A percentile compares a stretch with the other conserved stretches of the same genome.
Evolutionary conservation across 1,140 invertebrate species (phyloP).

Genomic region (Bombyx mandarina): DNA sequence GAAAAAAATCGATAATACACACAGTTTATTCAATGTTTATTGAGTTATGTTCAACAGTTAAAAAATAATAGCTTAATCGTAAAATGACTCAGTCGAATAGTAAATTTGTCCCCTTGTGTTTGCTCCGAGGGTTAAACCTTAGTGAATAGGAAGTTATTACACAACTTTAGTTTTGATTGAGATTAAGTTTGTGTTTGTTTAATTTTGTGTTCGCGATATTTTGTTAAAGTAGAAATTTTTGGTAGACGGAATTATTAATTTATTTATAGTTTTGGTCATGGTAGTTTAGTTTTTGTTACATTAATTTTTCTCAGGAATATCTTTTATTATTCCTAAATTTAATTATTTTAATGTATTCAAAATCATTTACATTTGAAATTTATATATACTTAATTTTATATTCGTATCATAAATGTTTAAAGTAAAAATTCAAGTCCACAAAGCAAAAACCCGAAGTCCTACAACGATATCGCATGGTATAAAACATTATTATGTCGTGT

Average conservation of each 20-base stretch:
- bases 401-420: no score
- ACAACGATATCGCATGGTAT: no score
- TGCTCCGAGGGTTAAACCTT: constrained; percentile 19
- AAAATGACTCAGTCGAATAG: no score
- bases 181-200: not conserved
- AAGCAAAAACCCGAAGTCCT: no score
- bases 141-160: constrained; percentile 54
- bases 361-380: not conserved
- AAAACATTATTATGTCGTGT: not conserved
- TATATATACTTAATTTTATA: not conserved
- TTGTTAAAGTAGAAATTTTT: not conserved
- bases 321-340: no score
- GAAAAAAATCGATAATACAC: no score
- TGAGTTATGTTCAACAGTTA: no score
- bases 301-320: not conserved
- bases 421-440: no score
- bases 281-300: not conserved
- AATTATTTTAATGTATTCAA: no score
- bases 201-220: not conserved
- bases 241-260: not conserved
- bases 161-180: constrained; percentile 35
- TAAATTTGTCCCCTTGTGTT: constrained; percentile 6
- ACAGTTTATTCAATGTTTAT: no score
- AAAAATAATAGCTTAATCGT: no score
- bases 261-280: no score